phyloP scores from a whole-genome alignment of 1,140 invertebrate species.

The Sitobion miscanthi region DNA sequence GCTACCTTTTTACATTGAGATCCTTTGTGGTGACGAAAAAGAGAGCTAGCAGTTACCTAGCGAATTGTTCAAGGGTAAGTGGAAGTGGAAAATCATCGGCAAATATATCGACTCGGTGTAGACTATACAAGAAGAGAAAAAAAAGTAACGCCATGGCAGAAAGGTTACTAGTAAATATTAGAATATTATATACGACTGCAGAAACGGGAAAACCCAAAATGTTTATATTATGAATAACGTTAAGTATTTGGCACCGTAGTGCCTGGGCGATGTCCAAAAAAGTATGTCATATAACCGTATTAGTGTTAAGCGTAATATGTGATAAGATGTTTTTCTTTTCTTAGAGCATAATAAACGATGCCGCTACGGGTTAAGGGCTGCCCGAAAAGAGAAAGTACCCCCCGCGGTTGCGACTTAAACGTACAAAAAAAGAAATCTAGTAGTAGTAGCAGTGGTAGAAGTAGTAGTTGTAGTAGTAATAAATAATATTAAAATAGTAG shows the following conservation, averaged over 20 bases:
- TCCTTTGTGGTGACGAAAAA: too few species aligned
- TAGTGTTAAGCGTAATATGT: background rate
- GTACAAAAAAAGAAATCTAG: background rate
- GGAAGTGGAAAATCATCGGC: background rate
- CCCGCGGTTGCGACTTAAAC: background rate
- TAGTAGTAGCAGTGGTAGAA: background rate
- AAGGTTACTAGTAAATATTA: background rate
- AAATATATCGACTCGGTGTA: background rate
- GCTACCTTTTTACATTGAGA: too few species aligned
- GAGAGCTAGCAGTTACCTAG: background rate
- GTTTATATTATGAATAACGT: background rate
- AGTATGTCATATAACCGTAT: background rate
- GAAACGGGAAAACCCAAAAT: background rate
- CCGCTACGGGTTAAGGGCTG: background rate
- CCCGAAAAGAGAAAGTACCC: background rate
- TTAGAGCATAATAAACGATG: too few species aligned
- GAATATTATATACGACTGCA: background rate
- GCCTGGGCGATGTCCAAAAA: background rate
- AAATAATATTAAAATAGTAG: too few species aligned
- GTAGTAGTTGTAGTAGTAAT: too few species aligned
- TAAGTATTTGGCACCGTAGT: background rate
- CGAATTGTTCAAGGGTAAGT: background rate
- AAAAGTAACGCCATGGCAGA: background rate
- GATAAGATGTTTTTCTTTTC: background rate
- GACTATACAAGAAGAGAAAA: background rate